Base-by-base conservation (phyloP, 2,113 vertebrate genomes). In the Indicator indicator region DNA sequence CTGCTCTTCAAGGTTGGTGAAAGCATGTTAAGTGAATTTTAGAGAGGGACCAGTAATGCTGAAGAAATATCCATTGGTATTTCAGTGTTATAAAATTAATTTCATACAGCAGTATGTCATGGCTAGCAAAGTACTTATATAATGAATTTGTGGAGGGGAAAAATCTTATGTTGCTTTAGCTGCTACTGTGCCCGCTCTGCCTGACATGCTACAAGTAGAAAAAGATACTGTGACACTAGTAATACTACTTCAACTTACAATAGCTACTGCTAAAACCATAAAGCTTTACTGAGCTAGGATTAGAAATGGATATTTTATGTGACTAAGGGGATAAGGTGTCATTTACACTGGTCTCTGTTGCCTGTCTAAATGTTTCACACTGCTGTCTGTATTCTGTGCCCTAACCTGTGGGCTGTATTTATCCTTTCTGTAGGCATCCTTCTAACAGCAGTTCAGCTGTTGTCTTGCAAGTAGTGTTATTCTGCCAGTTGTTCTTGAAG, bases 301-400 rank as follows among this genome's bases (percentile, higher is more conserved):
- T 92, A 90, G 76, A 82, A 92, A 68, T 46, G 26, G 65, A 4
- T 82, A 64, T 89, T 89, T 94, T 68, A 69, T 84, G 74, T 91
- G 92, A 75, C 88, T 80, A 55, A 91, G 44, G 52, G 58, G 69
- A 80, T 91, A 73, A 72, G 72, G 59, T 80, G 46, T 73, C 75
- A 72, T 59, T 95, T 91, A 28, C 32, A 7, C 79, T 38, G 21
- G 21, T 86, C 21, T 75, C 33, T 56, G 0, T 42, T 83, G 65
- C 32, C 65, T 78, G 1, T 64, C 24, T 64, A 14, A 50, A 11
- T 2, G 24, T 76, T 90, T 90, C 62, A 60, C 0, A 0, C 36
- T 24, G 23, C 21, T 71, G 5, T 44, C 36, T 73, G 46, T 86
- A 7, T 83, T 58, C 33, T 50, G 23, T 33, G 62, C 0, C 0